A percentile compares a stretch with the other conserved stretches of the same genome.
phyloP scores from a whole-genome alignment of 1,140 invertebrate species.

The Coenobita brevimanus region DNA sequence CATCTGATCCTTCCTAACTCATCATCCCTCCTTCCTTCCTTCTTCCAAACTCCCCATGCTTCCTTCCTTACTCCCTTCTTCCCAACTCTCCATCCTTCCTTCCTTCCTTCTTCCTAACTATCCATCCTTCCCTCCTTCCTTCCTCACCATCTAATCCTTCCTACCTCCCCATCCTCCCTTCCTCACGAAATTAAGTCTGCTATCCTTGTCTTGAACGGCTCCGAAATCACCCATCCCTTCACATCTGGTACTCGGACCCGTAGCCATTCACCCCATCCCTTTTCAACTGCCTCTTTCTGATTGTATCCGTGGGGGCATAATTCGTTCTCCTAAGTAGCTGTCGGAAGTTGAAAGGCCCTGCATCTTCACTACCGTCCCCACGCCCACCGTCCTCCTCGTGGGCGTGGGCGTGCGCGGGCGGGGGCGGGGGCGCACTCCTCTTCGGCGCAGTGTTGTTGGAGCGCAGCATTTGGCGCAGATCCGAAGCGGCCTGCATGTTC shows the following conservation, averaged over 20 bases:
- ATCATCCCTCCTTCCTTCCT: too few relatives aligned
- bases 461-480: conserved; percentile 69
- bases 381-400: background rate
- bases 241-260: conserved; percentile 51
- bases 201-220: too few relatives aligned
- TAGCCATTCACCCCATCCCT: conserved; percentile 60
- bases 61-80: background rate
- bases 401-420: background rate
- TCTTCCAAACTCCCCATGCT: too few relatives aligned
- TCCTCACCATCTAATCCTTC: too few relatives aligned
- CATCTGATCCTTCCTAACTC: too few relatives aligned
- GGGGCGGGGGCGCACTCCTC: background rate
- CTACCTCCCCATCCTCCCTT: too few relatives aligned
- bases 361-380: conserved; percentile 75
- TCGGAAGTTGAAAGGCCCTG: conserved; percentile 82
- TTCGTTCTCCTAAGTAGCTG: conserved; percentile 81
- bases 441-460: conserved; percentile 3
- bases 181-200: too few relatives aligned
- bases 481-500: conserved; percentile 69
- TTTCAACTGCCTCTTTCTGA: conserved; percentile 77
- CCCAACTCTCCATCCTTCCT: too few relatives aligned
- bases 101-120: too few relatives aligned
- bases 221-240: too few relatives aligned
- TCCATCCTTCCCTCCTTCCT: too few relatives aligned
- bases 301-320: conserved; percentile 81